Base-by-base conservation (phyloP, 2,888 invertebrate species). In the Philopedon plagiatum region DNA sequence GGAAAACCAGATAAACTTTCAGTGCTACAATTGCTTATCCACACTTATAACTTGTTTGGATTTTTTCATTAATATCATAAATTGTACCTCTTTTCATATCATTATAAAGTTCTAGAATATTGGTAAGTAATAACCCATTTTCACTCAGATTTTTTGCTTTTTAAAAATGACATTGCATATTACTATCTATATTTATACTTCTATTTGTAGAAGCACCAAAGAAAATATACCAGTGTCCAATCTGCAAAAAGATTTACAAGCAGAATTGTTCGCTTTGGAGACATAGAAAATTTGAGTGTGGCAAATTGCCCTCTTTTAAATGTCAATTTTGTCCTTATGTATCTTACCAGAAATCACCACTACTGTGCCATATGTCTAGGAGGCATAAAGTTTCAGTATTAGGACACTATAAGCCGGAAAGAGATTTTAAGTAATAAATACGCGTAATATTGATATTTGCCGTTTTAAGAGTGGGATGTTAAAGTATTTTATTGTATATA, bases 311-410 rank as follows among this genome's bases (percentile, higher is more conserved):
- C 2, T 51, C 60, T 21, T 67, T 67, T 21, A 37, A 67, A 26
- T 81, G 81, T 64, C 79, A 78, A 3, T 51, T 78, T 57, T 84
- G 84, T 71, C 65, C 44, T n/a, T 79, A 79, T 56, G 67, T 65
- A 11, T 83, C 82, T 70, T 81, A 81, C 57, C 77, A 81, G 56
- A 83, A 82, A 65, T 78, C 79, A 7, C 64, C 81, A 80, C 62
- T 67, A 5, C 8, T 44, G 21, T 67, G 67, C 9, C 65, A 65
- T 37, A 57, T 65, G 44, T 21, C 32, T 4, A 15, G 65, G 11
- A 11, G 46, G 21, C 65, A 65, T 23, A 54, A 54, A 13, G 51
- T 32, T 11, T 29, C 51, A 1, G n/a, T 32, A 8, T 2, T 54
- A n/a, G 51, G 18, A 8, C 29, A 7, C 1, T 23, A 23, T n/a